These are phyloP conservation scores for Heptascelio sp. DNA, from an alignment of 2,888 invertebrate species.

Conservation along the genomic window DNA sequence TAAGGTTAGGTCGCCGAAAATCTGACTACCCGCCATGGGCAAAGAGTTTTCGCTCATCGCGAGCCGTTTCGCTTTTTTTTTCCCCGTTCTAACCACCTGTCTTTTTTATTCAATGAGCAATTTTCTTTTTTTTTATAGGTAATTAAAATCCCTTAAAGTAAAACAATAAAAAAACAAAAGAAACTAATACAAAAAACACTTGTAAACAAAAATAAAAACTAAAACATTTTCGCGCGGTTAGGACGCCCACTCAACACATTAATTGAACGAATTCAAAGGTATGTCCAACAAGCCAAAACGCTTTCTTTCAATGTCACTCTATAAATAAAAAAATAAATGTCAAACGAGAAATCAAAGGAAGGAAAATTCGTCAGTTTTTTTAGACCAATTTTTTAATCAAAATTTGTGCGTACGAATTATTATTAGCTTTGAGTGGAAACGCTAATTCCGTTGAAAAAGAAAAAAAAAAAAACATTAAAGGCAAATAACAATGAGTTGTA, in stretches of 20 bases:
- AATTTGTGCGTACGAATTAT: background rate
- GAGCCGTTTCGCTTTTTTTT: background rate
- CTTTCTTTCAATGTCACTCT: background rate
- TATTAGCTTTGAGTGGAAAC: slow-evolving; percentile 64
- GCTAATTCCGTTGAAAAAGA: slow-evolving; percentile 28
- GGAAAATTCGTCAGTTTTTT: slow-evolving; percentile 42
- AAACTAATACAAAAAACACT: background rate
- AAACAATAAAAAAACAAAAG: no score
- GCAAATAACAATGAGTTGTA: slow-evolving; percentile 6
- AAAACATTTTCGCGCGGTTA: background rate
- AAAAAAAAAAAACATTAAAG: no score
- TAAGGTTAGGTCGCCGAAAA: background rate
- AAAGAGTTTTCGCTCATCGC: slow-evolving; percentile 1
- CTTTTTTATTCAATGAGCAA: background rate
- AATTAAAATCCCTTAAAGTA: background rate
- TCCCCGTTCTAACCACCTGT: background rate
- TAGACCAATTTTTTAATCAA: slow-evolving; percentile 15
- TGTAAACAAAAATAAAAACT: background rate
- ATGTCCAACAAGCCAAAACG: background rate
- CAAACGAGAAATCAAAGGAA: background rate
- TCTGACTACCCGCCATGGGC: background rate
- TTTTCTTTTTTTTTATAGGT: background rate
- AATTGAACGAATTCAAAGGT: background rate
- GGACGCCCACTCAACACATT: background rate
- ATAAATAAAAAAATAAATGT: slow-evolving; percentile 66